Percentiles rank a stretch among this genome's conserved stretches.
phyloP scores from a whole-genome alignment of 2,113 vertebrate species.

The Irena cyanogastra region DNA sequence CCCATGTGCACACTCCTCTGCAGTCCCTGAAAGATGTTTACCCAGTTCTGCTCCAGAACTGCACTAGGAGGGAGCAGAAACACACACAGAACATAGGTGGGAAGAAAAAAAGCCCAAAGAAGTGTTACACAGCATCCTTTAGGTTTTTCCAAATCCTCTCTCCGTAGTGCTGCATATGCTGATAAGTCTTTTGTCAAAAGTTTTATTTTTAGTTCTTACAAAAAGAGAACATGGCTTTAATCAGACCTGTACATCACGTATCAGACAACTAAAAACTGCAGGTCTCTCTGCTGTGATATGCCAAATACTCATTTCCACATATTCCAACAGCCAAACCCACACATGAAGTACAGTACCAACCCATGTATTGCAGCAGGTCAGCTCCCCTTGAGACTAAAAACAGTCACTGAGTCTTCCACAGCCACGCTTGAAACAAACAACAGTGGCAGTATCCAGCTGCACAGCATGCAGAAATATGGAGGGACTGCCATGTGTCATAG shows the following conservation, averaged over 20 bases:
- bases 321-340: background rate
- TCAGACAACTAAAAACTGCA: background rate
- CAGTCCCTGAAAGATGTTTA: slow-evolving; percentile 47
- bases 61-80: background rate
- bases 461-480: background rate
- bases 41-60: background rate
- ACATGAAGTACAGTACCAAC: background rate
- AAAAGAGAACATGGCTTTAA: background rate
- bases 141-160: background rate
- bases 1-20: slow-evolving; percentile 52
- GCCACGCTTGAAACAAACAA: background rate
- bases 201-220: background rate
- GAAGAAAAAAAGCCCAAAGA: background rate
- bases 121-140: background rate
- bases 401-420: accelerated
- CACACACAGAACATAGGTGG: accelerated
- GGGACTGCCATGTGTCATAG: background rate
- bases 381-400: background rate
- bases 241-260: background rate
- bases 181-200: background rate
- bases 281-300: background rate
- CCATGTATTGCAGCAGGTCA: background rate
- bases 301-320: background rate
- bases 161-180: accelerated
- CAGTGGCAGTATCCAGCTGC: background rate